Conservation (phyloP, 30 jellyfish, hydroid and myxozoan genomes). For the Mastigias papua region DNA sequence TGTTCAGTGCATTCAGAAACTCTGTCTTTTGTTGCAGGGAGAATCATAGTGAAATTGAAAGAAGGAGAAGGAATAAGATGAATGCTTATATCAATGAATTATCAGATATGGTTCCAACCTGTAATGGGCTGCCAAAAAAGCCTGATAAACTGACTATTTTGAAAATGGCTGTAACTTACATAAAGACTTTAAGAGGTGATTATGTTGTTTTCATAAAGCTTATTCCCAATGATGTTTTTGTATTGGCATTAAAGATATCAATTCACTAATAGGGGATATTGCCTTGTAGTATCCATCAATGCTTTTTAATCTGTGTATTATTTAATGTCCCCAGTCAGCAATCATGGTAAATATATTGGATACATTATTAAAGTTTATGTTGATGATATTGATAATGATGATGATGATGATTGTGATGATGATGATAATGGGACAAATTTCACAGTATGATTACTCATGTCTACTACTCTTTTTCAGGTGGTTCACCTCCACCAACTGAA, state of each 20-base stretch:
- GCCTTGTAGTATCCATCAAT: no score
- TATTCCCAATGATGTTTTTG: neutral
- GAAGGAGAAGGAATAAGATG: constrained; percentile 97
- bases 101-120: constrained; percentile 99
- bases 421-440: neutral
- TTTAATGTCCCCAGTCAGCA: no score
- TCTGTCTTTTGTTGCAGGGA: constrained; percentile 58
- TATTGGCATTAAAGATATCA: neutral
- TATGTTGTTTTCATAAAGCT: neutral
- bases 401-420: neutral
- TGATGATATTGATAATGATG: no score
- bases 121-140: constrained; percentile 96
- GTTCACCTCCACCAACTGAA: constrained; percentile 95
- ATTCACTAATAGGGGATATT: neutral
- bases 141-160: constrained; percentile 96
- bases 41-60: constrained; percentile 98
- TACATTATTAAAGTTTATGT: no score
- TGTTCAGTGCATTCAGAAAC: no score
- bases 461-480: constrained; percentile 41
- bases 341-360: no score
- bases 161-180: constrained; percentile 98
- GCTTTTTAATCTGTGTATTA: no score
- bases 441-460: neutral
- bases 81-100: constrained; percentile 97
- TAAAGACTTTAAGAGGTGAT: constrained; percentile 94